Percentiles rank a stretch among this genome's conserved stretches.
Conservation (phyloP, 2,797 vertebrate genomes). For the Enteromius fasciolatus region DNA sequence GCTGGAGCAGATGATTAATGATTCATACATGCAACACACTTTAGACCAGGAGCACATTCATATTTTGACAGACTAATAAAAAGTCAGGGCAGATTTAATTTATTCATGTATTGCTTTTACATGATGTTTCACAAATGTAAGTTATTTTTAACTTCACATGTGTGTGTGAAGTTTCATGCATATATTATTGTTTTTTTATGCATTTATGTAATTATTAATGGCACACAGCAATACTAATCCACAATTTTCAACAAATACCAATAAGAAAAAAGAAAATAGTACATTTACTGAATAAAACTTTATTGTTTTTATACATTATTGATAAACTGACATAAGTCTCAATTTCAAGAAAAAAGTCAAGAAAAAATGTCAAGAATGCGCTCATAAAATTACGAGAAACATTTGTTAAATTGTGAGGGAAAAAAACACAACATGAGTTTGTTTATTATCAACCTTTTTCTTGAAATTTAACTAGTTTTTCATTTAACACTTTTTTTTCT, state of each 20-base stretch:
- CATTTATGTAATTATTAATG: neutral
- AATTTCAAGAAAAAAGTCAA: no score
- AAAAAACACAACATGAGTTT: no score
- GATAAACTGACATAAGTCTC: no score
- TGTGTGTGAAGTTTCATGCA: no score
- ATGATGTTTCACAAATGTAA: neutral
- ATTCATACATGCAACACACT: conserved; percentile 28
- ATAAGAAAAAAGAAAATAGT: neutral
- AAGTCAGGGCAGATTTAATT: neutral
- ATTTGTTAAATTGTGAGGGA: no score
- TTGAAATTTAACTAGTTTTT: no score
- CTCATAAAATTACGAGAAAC: no score
- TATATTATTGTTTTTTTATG: no score
- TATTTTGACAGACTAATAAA: conserved; percentile 12
- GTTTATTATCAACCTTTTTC: no score
- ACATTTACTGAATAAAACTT: neutral
- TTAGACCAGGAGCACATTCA: neutral
- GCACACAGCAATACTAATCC: neutral
- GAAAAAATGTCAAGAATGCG: no score
- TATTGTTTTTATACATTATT: neutral
- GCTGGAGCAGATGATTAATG: conserved; percentile 40
- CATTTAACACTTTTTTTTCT: no score
- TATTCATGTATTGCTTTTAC: neutral
- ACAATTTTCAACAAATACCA: neutral
- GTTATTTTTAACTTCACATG: neutral